These are phyloP conservation scores for Tragelaphus scriptus DNA, from an alignment of 2,113 vertebrate genomes.

Conservation along the genomic window DNA sequence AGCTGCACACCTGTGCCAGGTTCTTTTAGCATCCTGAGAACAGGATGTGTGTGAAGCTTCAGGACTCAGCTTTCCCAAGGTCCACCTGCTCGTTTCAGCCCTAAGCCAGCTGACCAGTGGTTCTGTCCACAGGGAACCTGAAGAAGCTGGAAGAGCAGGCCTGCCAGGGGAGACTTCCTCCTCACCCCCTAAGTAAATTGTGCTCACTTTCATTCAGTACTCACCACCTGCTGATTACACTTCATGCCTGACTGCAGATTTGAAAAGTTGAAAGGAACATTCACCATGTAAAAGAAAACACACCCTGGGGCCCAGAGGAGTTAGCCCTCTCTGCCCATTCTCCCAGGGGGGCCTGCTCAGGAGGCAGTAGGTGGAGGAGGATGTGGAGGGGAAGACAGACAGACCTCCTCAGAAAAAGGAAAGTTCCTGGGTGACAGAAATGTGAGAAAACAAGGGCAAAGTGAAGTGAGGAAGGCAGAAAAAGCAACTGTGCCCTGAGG, in stretches of 20 bases:
- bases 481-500: neutral
- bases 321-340: neutral
- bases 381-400: neutral
- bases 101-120: neutral
- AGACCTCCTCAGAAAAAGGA: neutral
- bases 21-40: neutral
- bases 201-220: neutral
- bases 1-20: neutral
- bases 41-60: neutral
- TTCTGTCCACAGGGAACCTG: neutral
- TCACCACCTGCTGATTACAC: neutral
- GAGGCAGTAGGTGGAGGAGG: neutral
- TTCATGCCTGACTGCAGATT: neutral
- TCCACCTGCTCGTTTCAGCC: neutral
- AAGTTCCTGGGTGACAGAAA: neutral
- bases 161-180: neutral
- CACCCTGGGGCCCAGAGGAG: neutral
- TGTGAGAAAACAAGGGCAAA: neutral
- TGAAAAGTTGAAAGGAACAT: neutral
- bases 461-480: neutral
- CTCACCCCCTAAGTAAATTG: neutral
- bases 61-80: neutral
- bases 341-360: accelerated
- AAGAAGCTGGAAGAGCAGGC: neutral
- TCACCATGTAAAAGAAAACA: neutral